phyloP scores from a whole-genome alignment of 2,888 invertebrate species.

The Argyra leucocephala region DNA sequence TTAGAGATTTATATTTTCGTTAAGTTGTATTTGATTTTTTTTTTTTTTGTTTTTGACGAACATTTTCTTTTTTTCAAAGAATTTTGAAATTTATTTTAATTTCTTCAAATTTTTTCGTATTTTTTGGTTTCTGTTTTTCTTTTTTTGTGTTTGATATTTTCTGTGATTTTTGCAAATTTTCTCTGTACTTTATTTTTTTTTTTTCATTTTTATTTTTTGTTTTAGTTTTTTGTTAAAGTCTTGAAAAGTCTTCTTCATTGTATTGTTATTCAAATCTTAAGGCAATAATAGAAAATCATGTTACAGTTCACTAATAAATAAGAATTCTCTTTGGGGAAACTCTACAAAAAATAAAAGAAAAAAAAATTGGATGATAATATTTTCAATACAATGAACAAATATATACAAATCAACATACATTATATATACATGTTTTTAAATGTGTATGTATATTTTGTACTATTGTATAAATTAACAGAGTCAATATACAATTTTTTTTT shows the following conservation, averaged over 20 bases:
- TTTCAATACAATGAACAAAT: too few species aligned
- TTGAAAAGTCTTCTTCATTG: neutral
- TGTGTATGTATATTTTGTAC: neutral
- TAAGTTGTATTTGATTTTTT: too few species aligned
- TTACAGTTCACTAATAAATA: constrained; percentile 6
- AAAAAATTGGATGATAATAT: neutral
- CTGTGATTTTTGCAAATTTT: too few species aligned
- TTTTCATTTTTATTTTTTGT: neutral
- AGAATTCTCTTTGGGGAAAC: neutral
- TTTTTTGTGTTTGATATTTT: too few species aligned
- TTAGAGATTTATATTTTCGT: too few species aligned
- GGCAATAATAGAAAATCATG: constrained; percentile 6
- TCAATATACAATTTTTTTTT: neutral
- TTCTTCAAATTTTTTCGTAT: too few species aligned
- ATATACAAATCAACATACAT: too few species aligned
- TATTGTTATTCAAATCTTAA: constrained; percentile 1
- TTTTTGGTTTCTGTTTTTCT: too few species aligned
- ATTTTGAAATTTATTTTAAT: too few species aligned
- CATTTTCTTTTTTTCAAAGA: too few species aligned
- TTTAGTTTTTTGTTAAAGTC: neutral
- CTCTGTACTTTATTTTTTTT: neutral
- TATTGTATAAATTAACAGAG: neutral
- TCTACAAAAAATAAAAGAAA: neutral
- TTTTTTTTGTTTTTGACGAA: too few species aligned
- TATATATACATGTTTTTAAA: too few species aligned